Base-by-base conservation (phyloP, 2,888 invertebrate species). In the Pollenia amentaria region DNA sequence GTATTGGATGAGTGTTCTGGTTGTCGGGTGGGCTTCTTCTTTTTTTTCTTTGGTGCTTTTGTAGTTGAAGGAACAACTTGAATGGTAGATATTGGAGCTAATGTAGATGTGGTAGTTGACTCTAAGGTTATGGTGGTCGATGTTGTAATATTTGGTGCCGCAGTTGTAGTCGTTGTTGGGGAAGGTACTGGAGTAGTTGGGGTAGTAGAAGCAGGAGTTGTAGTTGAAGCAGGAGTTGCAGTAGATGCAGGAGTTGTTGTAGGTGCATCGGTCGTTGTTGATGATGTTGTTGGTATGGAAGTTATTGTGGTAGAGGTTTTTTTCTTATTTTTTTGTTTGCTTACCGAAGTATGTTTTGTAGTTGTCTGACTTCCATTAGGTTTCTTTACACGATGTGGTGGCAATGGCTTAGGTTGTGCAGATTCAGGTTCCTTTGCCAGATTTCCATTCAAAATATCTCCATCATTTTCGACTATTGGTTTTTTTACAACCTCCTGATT, bases 401-500 rank as follows among this genome's bases (percentile, higher is more conserved):
- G 87, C 0, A 62, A 10, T 7, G 88, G 75, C n/a, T 91, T 92
- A 7, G 88, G 87, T 7, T 89, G 88, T 1, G 88, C 88, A 7
- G 79, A 81, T 1, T 69, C 83, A 0, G 90, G 91, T 29, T 90
- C 90, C 72, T 92, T 92, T 44, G 79, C 89, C 16, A 89, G 72
- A 12, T 88, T 88, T 1, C 88, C 89, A 10, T 73, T 83, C 6
- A 83, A 16, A 0, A 82, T 64, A 1, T 48, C 51, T 46, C 88
- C 88, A 57, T 90, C 91, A 44, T 53, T 72, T 0, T 89, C 89
- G 44, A 83, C 84, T 0, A 60, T n/a, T 16, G 91, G 87, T 38
- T 90, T 90, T 11, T 91, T 90, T 0, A 91, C 86, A 0, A 92
- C 82, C 73, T 92, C 92, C 21, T 92, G 90, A 62, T 93, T 92